Evolutionary conservation across 2,113 vertebrate genomes (phyloP), one percentile per base, ranked within the genome.

Genomic region (Platycercus adscitus): DNA sequence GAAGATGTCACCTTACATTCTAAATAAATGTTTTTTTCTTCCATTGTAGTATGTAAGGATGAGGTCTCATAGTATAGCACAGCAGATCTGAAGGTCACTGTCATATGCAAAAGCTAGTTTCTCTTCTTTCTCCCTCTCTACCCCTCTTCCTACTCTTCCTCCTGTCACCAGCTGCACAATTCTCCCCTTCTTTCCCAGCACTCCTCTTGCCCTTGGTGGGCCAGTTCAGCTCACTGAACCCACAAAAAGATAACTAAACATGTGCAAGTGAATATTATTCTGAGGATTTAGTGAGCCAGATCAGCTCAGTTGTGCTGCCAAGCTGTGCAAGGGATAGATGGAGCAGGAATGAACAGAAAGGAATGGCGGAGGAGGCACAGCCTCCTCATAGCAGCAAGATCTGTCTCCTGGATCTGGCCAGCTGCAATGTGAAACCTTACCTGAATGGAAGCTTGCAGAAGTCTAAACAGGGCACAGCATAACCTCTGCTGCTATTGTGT

Each of bases 301-400:
- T 39, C 11, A 75, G 77, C 69, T 66, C 46, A 60, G 33, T 1
- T 76, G 8, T 85, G 52, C 56, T 82, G 44, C 39, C 47, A 79
- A 91, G 35, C 56, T 56, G 20, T 0, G 0, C 10, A 31, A 47
- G 37, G 52, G 52, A 64, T 68, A 33, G 81, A 81, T 64, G 33
- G 78, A 81, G 47, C 43, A 79, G 39, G 60, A 94, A 64, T 28
- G 65, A 18, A 9, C 0, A 3, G 89, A 71, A 87, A 85, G 65
- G 90, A 94, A 95, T 93, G 88, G 49, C 1, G 10, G 92, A 91
- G 90, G 92, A 91, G 93, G 92, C 85, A 86, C 85, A 86, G 49
- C 81, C 79, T 55, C 33, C 47, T 55, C 52, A 41, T 17, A 88
- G 28, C 72, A 83, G 63, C 70, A 82, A 50, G 61, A 75, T 68